Percentiles rank a stretch among this genome's conserved stretches.
These are phyloP conservation scores for Embidobia sp. DNA, from an alignment of 2,888 invertebrate species.

Conservation along the genomic window DNA sequence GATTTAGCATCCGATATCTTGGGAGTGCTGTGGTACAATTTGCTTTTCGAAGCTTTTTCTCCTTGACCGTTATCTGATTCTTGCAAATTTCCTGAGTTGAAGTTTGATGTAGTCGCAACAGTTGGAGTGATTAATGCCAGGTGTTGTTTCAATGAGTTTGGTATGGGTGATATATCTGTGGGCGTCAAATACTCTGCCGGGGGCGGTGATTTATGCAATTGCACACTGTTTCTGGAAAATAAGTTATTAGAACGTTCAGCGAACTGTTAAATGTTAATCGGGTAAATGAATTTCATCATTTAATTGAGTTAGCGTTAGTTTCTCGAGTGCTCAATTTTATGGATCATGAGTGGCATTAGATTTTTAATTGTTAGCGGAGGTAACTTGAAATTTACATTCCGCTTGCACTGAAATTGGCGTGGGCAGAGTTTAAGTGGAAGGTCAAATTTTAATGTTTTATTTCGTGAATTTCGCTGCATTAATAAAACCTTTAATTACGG, in stretches of 20 bases:
- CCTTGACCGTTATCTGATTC: constrained; percentile 5
- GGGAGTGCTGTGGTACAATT: constrained; percentile 72
- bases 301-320: not conserved
- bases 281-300: constrained; percentile 10
- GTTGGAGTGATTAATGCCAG: constrained; percentile 32
- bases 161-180: constrained; percentile 48
- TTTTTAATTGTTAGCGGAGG: too few species aligned
- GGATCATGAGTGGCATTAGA: too few species aligned
- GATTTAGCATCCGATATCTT: constrained; percentile 39
- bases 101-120: constrained; percentile 6
- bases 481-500: too few species aligned
- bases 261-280: constrained; percentile 3
- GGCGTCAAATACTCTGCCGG: constrained; percentile 12
- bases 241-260: constrained; percentile 19
- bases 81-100: constrained; percentile 1
- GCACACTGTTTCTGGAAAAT: constrained; percentile 18
- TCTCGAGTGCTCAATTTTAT: too few species aligned
- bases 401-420: too few species aligned
- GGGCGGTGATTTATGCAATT: constrained; percentile 17
- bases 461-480: too few species aligned
- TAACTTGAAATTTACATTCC: too few species aligned
- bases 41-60: constrained; percentile 41
- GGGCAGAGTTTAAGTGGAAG: too few species aligned
- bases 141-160: constrained; percentile 26
- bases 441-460: too few species aligned